Evolutionary conservation across 2,888 invertebrate species (phyloP).

Genomic region (Resseliella maxima): DNA sequence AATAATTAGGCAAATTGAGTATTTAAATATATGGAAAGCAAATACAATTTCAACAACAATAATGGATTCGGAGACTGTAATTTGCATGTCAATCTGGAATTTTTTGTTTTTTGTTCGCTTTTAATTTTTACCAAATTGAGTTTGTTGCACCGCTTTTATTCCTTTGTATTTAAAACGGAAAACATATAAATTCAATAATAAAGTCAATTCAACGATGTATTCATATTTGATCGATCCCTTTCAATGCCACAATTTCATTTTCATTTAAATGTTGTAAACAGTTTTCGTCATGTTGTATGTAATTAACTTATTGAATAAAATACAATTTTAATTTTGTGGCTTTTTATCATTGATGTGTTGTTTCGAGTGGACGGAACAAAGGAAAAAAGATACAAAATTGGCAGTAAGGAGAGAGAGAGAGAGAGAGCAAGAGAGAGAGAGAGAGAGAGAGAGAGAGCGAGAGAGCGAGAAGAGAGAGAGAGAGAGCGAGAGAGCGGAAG

Average conservation of each 20-base stretch:
- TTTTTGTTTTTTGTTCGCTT: too few species aligned
- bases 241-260: neutral
- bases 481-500: neutral
- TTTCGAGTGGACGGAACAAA: too few species aligned
- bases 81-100: constrained; percentile 14
- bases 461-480: too few species aligned
- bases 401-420: too few species aligned
- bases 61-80: neutral
- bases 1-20: constrained; percentile 22
- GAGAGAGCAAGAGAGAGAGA: too few species aligned
- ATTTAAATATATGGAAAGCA: neutral
- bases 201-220: constrained; percentile 4
- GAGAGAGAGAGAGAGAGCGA: too few species aligned
- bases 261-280: neutral
- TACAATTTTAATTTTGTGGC: constrained; percentile 19
- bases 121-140: too few species aligned
- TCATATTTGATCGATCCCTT: constrained; percentile 34
- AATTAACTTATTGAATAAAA: constrained; percentile 46
- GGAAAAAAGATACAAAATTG: too few species aligned
- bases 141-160: neutral
- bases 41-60: neutral
- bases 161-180: constrained; percentile 23
- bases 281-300: neutral
- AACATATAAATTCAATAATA: too few species aligned
- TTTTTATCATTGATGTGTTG: neutral